Conservation (phyloP, 2,888 invertebrate genomes). For the Ypsolopha scabrella region DNA sequence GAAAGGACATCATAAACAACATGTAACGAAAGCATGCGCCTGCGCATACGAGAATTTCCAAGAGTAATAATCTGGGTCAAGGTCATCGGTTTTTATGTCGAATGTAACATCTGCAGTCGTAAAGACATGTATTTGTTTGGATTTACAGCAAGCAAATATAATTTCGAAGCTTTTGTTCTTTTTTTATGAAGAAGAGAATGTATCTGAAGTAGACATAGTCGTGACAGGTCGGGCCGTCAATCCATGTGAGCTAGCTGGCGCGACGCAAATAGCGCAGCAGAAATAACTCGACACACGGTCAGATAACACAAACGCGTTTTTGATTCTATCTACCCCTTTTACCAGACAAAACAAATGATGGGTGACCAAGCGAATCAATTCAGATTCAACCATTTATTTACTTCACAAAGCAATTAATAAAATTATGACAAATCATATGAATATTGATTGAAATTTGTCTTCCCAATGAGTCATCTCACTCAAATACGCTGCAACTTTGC, state of each 20-base stretch:
- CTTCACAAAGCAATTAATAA: neutral
- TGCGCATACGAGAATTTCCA: constrained; percentile 16
- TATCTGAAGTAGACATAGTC: constrained; percentile 38
- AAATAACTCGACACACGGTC: constrained; percentile 63
- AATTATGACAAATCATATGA: neutral
- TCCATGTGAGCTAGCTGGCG: constrained; percentile 56
- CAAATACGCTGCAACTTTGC: constrained; percentile 31
- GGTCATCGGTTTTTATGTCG: constrained; percentile 35
- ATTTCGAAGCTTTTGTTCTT: constrained; percentile 21
- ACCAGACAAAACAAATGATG: constrained; percentile 27
- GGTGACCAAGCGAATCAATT: neutral
- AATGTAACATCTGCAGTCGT: neutral
- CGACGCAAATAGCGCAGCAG: constrained; percentile 54
- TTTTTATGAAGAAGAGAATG: constrained; percentile 35
- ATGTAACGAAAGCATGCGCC: constrained; percentile 14
- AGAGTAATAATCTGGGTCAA: constrained; percentile 54
- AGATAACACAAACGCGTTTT: constrained; percentile 64
- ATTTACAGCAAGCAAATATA: neutral
- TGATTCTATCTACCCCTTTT: constrained; percentile 52
- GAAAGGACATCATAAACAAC: constrained; percentile 23
- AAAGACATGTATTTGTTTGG: no score
- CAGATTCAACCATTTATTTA: no score
- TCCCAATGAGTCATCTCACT: constrained; percentile 30
- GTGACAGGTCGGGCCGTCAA: constrained; percentile 64
- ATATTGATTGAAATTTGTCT: constrained; percentile 1